Evolutionary conservation across 2,113 vertebrate species (phyloP).

Genomic region (Hippocampus comes): DNA sequence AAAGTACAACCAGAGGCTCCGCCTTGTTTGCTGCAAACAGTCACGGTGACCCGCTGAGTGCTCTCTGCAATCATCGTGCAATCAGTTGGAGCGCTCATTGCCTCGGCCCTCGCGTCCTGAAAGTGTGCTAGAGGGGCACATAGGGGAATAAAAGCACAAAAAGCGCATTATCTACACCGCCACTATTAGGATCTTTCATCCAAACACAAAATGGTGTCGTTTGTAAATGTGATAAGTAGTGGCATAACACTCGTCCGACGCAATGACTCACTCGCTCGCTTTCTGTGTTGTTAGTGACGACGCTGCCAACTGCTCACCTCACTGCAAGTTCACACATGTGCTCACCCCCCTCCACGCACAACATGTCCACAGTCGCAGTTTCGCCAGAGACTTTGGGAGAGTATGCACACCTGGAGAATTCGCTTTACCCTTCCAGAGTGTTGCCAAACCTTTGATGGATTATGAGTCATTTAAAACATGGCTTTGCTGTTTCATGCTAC

Average conservation of each 20-base stretch:
- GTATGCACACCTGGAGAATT: background rate
- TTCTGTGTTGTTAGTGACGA: background rate
- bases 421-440: background rate
- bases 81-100: constrained; percentile 30
- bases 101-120: constrained; percentile 8
- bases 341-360: constrained; percentile 1
- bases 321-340: constrained; percentile 26
- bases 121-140: background rate
- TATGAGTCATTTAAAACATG: background rate
- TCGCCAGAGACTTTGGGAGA: constrained; percentile 6
- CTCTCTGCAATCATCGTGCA: constrained; percentile 42
- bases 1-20: constrained; percentile 43
- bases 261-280: constrained; percentile 5
- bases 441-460: background rate
- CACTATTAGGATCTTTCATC: background rate
- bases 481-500: background rate
- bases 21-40: constrained; percentile 41
- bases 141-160: background rate
- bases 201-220: too few relatives aligned
- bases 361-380: constrained; percentile 18
- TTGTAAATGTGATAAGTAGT: background rate
- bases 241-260: background rate
- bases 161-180: background rate
- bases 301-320: background rate
- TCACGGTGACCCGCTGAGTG: constrained; percentile 38